Evolutionary conservation across 2,888 invertebrate species (phyloP), one percentile per base, ranked within the genome.

Genomic region (Charanyca ferruginea): DNA sequence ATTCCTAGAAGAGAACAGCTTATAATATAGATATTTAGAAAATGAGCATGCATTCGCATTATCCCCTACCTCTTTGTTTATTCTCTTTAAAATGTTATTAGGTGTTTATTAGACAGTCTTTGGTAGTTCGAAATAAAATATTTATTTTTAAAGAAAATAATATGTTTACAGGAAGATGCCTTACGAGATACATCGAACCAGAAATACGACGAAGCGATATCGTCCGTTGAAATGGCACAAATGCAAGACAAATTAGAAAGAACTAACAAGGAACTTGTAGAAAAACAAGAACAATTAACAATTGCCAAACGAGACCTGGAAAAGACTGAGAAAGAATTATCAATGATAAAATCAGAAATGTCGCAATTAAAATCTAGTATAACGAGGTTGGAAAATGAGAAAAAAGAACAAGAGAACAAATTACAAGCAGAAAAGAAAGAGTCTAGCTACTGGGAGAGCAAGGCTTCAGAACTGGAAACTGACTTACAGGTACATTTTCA

Each of bases 381-480:
- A 87, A 89, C 75, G 82, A 96, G 91, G 80, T 86, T 83, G 72
- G 93, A 87, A 87, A 92, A 83, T 83, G 97, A 95, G 85, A 96
- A 93, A 59, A 97, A 97, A 77, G 97, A 97, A 80, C 91, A 96
- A 41, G 97, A 97, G 81, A 96, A 94, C 51, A 97, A 97, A 78
- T 93, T 96, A 68, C 96, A 96, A 89, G 92, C 94, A 38, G 96
- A 96, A 78, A 96, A 95, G 83, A 97, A 96, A 82, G 97, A 97
- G 77, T 96, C 96, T 25, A 93, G 95, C 51, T 97, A 97, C 71
- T 96, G 97, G 91, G 97, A 97, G 86, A 96, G 96, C 51, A 97
- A 97, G 87, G 92, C 96, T 13, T 93, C 95, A 0, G 96, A 97
- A 81, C 87, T 97, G 44, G 97, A 97, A 79, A 94, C 93, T 47